Evolutionary conservation across 2,888 invertebrate species (phyloP).

Genomic region (Trachelus troglodyta): DNA sequence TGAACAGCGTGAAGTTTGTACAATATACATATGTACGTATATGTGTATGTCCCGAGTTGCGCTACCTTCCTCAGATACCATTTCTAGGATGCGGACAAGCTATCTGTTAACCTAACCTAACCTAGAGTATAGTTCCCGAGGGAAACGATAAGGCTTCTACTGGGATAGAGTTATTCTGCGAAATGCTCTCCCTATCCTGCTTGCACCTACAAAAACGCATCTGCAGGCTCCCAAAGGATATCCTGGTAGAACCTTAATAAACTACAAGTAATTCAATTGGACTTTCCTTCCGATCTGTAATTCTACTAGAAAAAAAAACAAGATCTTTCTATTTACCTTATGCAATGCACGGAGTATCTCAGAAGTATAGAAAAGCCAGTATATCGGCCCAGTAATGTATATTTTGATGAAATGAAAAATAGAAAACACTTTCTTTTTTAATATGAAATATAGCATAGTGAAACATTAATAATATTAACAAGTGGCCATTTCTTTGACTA

Average conservation of each 20-base stretch:
- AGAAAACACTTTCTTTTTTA: neutral
- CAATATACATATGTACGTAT: no score
- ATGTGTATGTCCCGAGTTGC: neutral
- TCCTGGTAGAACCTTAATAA: neutral
- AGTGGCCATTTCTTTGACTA: neutral
- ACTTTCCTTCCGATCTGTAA: neutral
- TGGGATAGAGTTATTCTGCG: neutral
- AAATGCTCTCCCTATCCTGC: neutral
- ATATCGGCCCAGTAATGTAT: neutral
- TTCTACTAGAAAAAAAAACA: neutral
- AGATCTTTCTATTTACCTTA: neutral
- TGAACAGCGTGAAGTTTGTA: no score
- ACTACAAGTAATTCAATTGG: neutral
- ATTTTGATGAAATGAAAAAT: neutral
- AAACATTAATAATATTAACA: neutral
- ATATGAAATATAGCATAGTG: neutral
- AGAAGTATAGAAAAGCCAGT: neutral
- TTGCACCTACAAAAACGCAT: neutral
- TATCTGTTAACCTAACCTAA: slow-evolving; percentile 1
- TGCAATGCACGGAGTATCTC: neutral
- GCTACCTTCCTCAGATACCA: slow-evolving; percentile 1
- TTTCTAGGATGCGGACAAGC: neutral
- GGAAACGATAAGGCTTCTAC: neutral
- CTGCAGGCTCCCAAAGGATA: neutral
- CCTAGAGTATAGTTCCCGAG: neutral